These are phyloP conservation scores for Diaperis boleti DNA, from an alignment of 2,888 invertebrate genomes.

Conservation along the genomic window DNA sequence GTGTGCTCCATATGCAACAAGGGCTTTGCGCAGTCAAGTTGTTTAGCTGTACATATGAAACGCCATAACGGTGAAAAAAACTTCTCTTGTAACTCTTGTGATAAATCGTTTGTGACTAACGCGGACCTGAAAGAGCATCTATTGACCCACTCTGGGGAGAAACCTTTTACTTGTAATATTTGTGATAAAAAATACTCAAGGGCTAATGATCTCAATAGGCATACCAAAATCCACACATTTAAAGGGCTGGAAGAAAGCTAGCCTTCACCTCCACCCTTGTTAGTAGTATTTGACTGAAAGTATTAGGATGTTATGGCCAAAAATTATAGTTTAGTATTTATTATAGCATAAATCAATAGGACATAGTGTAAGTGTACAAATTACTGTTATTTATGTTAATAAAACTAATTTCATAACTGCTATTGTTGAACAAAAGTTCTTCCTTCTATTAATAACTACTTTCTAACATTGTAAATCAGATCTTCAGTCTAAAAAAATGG, in stretches of 20 bases:
- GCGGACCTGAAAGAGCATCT: conserved; percentile 58
- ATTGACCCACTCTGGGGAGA: conserved; percentile 54
- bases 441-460: no score
- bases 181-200: conserved; percentile 58
- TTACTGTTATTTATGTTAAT: conserved; percentile 22
- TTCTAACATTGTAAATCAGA: no score
- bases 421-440: no score
- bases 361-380: conserved; percentile 2
- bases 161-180: conserved; percentile 55
- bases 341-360: conserved; percentile 15
- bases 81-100: conserved; percentile 56
- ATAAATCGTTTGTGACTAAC: conserved; percentile 58
- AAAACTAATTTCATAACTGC: background rate
- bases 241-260: conserved; percentile 40
- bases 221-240: conserved; percentile 53
- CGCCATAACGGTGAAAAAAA: conserved; percentile 61
- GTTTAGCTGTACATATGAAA: conserved; percentile 64
- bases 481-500: no score
- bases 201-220: conserved; percentile 56
- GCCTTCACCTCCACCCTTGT: conserved; percentile 1
- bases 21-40: conserved; percentile 65
- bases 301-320: conserved; percentile 28
- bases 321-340: conserved; percentile 32
- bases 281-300: conserved; percentile 29
- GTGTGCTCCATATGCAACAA: conserved; percentile 62